Evolutionary conservation across 1,140 invertebrate species (phyloP), one percentile per base, ranked within the genome.

Genomic region (Wiebesia pumilae): DNA sequence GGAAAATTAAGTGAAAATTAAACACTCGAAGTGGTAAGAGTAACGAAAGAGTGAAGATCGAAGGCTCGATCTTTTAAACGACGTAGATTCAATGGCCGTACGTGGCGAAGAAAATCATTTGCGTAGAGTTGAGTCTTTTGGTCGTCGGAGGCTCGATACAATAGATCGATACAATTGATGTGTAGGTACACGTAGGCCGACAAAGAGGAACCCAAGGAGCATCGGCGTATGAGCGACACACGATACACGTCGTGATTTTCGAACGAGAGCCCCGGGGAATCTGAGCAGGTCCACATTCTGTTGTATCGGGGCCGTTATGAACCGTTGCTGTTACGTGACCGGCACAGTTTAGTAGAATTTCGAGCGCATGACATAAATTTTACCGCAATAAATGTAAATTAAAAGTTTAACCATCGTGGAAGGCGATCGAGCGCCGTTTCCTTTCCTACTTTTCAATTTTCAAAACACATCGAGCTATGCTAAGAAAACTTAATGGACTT

Each of bases 251-350:
- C 79, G 78, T 80, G 78, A 80, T 80, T 80, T 80, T 80, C 78
- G 14, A 80, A 30, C 78, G 30, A 33, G 33, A 58, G 78, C 47
- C 51, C 73, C 10, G 73, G 33, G 27, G 24, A 10, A 3, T 75
- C 38, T 0, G 73, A n/a, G 40, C 40, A 27, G 38, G 38, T 47
- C 14, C 21, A 47, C 40, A 77, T 27, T 30, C 33, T 7, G 6
- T 38, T 33, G 43, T 35, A 3, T 81, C 10, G 16, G 35, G 27
- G 80, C 83, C 75, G 83, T 83, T 87, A 80, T 71, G 58, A 87
- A 79, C 86, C 75, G 86, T 83, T 87, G 75, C 58, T 65, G 83
- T 83, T 87, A 83, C 86, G 86, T 83, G 81, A 87, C 82, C 75
- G 77, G 81, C 16, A 51, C 40, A 54, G 81, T 71, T 47, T 54